Conservation (phyloP, 2,888 invertebrate genomes). For the Sinopyrophorus schimmeli region DNA sequence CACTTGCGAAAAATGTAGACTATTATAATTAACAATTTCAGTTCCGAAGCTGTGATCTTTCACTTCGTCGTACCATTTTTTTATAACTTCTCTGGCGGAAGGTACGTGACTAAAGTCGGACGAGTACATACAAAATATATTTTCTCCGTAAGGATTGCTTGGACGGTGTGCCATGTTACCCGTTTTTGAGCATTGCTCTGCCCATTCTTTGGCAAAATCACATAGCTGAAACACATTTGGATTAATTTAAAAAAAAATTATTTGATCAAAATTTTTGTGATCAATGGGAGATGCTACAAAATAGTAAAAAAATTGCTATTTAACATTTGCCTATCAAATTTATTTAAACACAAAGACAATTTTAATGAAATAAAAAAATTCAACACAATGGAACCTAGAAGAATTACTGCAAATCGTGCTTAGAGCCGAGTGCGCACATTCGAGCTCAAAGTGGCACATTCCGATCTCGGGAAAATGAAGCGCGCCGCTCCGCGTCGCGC, state of each 20-base stretch:
- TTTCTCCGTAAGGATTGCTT: slow-evolving; percentile 66
- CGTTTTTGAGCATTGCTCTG: slow-evolving; percentile 66
- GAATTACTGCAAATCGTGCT: no score
- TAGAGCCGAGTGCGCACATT: no score
- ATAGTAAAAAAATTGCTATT: no score
- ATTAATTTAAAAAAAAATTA: slow-evolving; percentile 2
- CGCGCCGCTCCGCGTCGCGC: no score
- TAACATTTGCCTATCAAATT: no score
- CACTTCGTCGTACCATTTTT: slow-evolving; percentile 64
- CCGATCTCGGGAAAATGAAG: no score
- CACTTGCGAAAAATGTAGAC: slow-evolving; percentile 61
- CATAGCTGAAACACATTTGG: slow-evolving; percentile 59
- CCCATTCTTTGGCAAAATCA: slow-evolving; percentile 71
- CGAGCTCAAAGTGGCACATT: no score
- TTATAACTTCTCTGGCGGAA: slow-evolving; percentile 59
- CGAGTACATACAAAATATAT: slow-evolving; percentile 62
- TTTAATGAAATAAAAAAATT: no score
- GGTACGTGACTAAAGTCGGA: slow-evolving; percentile 59
- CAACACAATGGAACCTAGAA: no score
- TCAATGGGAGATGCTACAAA: no score
- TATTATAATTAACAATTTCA: slow-evolving; percentile 58
- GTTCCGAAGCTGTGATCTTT: slow-evolving; percentile 59
- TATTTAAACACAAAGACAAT: no score
- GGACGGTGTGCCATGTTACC: slow-evolving; percentile 69
- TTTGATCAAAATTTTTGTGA: background rate